Evolutionary conservation across 2,113 vertebrate species (phyloP), one percentile per base, ranked within the genome.

Genomic region (Mus spicilegus): DNA sequence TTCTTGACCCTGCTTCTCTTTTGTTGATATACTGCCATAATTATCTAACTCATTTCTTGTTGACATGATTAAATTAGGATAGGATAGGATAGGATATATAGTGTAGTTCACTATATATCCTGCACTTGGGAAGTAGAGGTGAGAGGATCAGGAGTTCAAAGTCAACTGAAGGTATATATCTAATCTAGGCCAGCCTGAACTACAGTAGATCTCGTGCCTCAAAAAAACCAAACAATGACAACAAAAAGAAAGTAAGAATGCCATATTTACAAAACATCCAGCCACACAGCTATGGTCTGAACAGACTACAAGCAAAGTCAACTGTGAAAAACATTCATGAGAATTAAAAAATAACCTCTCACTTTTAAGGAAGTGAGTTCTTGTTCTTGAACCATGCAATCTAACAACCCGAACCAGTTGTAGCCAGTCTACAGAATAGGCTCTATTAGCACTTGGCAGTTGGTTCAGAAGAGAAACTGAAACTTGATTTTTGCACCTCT

Each of bases 401-500:
- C 88, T 90, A 65, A 96, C 70, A 75, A 95, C 86, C 70, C 56
- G 42, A 95, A 95, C 39, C 39, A 89, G 80, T 76, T 85, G 56
- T 54, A 82, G 90, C 65, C 67, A 91, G 87, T 75, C 61, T 87
- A 93, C 86, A 97, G 95, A 93, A 96, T 17, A 85, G 89, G 67
- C 90, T 96, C 95, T 95, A 95, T 96, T 93, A 94, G 95, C 95
- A 92, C 87, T 67, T 91, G 92, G 95, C 96, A 96, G 92, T 65
- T 56, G 19, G 65, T 82, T 95, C 93, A 97, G 81, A 82, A 70
- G 7, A 90, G 39, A 88, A 54, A 96, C 95, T 96, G 86, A 93
- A 97, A 87, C 85, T 89, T 85, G 80, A 96, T 97, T 97, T 96
- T 96, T 97, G 92, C 88, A 93, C 95, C 97, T 97, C 94, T 97